Percentiles rank a stretch among this genome's conserved stretches.
These are phyloP conservation scores for Drosophila trapezifrons DNA, from an alignment of 1,140 invertebrate species.

Conservation along the genomic window DNA sequence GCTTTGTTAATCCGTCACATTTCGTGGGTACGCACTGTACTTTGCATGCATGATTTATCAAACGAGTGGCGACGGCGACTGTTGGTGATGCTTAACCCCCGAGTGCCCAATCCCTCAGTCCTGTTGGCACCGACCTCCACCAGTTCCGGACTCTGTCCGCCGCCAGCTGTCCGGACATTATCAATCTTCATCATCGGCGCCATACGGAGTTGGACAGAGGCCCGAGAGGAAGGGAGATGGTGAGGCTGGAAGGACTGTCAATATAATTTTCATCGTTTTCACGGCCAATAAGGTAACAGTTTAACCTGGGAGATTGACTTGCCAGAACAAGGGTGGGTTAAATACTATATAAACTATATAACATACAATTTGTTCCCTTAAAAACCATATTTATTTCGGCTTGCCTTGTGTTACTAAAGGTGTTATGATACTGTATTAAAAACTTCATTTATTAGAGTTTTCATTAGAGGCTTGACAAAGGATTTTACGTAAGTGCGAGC, in stretches of 20 bases:
- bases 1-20: slow-evolving; percentile 11
- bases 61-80: slow-evolving; percentile 19
- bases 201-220: slow-evolving; percentile 12
- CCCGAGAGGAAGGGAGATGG: neutral
- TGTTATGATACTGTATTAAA: no score
- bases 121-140: slow-evolving; percentile 40
- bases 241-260: slow-evolving; percentile 17
- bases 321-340: no score
- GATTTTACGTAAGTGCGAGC: no score
- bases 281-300: slow-evolving; percentile 25
- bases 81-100: slow-evolving; percentile 24
- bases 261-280: slow-evolving; percentile 35
- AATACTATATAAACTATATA: no score
- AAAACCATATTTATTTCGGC: no score
- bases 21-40: slow-evolving; percentile 30
- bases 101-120: neutral
- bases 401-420: no score
- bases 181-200: slow-evolving; percentile 51
- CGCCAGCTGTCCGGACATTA: slow-evolving; percentile 34
- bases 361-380: no score
- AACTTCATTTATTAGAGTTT: no score
- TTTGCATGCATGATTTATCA: slow-evolving; percentile 40
- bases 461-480: no score
- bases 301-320: neutral
- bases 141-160: slow-evolving; percentile 8